phyloP scores from a whole-genome alignment of 2,113 vertebrate species.

The Alethe castanea region DNA sequence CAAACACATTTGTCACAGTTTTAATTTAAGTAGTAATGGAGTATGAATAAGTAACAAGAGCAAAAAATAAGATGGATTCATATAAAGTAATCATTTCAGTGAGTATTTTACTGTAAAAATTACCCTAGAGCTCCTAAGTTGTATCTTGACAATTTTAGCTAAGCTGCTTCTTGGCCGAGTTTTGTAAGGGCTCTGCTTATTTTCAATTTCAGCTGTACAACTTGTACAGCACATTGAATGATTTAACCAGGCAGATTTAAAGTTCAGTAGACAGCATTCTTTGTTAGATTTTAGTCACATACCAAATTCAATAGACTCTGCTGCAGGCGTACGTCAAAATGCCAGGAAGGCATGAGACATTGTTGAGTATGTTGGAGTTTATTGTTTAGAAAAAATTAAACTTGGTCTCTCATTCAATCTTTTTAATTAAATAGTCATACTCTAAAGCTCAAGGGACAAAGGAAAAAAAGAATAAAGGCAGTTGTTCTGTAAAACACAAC shows the following conservation, averaged over 20 bases:
- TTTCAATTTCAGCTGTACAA: constrained; percentile 65
- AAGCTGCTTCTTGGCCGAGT: neutral
- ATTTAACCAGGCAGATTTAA: constrained; percentile 68
- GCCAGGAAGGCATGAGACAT: constrained; percentile 72
- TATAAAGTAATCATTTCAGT: neutral
- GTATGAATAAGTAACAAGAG: neutral
- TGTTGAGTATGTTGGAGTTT: constrained; percentile 62
- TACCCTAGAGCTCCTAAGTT: neutral
- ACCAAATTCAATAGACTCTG: constrained; percentile 72
- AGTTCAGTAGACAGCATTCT: constrained; percentile 70
- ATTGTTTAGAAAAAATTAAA: constrained; percentile 74
- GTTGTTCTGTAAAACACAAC: constrained; percentile 41
- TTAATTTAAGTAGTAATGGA: neutral
- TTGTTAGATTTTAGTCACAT: constrained; percentile 74
- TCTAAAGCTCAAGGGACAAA: constrained; percentile 55
- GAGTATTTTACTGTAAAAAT: neutral
- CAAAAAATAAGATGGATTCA: neutral
- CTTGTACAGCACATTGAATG: constrained; percentile 41
- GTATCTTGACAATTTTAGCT: constrained; percentile 24
- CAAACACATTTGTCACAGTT: neutral
- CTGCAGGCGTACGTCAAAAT: constrained; percentile 69
- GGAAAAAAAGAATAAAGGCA: constrained; percentile 32
- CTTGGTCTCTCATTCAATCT: constrained; percentile 56
- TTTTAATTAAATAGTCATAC: constrained; percentile 70
- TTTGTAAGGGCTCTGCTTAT: constrained; percentile 41